These are phyloP conservation scores for Polymixis lichenea DNA, from an alignment of 2,888 invertebrate species.

Conservation along the genomic window DNA sequence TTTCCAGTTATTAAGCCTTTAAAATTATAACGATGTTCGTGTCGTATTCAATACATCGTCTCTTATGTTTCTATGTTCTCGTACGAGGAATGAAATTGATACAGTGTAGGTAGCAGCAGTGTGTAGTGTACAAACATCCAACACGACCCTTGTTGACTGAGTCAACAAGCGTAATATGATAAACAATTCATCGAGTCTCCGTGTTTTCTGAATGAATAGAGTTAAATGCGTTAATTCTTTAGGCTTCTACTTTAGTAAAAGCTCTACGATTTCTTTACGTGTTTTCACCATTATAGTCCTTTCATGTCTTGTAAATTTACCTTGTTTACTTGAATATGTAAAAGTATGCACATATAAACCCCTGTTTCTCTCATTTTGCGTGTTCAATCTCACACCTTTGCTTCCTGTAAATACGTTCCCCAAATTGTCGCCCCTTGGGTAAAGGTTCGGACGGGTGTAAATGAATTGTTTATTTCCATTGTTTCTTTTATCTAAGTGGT, in stretches of 20 bases:
- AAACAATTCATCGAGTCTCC: slow-evolving; percentile 34
- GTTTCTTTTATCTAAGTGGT: slow-evolving; percentile 49
- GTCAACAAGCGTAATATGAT: slow-evolving; percentile 50
- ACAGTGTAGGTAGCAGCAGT: slow-evolving; percentile 35
- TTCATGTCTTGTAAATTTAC: background rate
- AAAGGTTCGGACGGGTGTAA: slow-evolving; percentile 25
- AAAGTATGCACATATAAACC: slow-evolving; percentile 3
- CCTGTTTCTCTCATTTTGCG: slow-evolving; percentile 26
- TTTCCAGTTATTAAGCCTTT: background rate
- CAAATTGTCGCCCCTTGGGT: slow-evolving; percentile 44
- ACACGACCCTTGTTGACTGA: slow-evolving; percentile 45
- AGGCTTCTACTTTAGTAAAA: background rate
- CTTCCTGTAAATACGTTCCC: slow-evolving; percentile 50
- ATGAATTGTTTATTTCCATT: slow-evolving; percentile 40
- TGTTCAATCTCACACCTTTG: slow-evolving; percentile 54
- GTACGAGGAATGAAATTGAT: slow-evolving; percentile 44
- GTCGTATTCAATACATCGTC: slow-evolving; percentile 12
- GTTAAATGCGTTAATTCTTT: background rate
- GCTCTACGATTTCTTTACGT: background rate
- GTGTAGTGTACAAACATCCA: slow-evolving; percentile 30
- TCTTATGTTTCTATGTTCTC: slow-evolving; percentile 22
- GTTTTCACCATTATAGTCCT: background rate
- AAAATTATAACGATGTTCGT: background rate
- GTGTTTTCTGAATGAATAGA: slow-evolving; percentile 22
- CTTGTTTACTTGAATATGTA: background rate